A percentile compares a stretch with the other conserved stretches of the same genome.
Conservation (phyloP, 2,888 invertebrate species). For the Lobophora halterata region DNA sequence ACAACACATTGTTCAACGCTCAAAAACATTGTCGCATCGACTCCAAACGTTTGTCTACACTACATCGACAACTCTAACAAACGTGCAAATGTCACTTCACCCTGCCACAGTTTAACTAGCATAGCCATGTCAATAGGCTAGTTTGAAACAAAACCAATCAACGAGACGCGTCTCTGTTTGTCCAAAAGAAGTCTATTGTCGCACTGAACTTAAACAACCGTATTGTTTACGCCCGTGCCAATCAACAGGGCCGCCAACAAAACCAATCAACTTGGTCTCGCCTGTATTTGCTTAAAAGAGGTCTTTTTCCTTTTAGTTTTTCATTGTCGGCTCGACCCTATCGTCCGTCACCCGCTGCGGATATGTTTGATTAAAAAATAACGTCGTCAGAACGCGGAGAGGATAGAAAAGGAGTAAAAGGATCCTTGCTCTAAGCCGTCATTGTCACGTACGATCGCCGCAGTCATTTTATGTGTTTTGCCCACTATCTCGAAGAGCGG, state of each 20-base stretch:
- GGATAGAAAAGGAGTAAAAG: constrained; percentile 71
- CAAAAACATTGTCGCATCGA: constrained; percentile 36
- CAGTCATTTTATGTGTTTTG: constrained; percentile 57
- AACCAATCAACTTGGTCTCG: constrained; percentile 82
- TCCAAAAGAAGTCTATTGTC: constrained; percentile 72
- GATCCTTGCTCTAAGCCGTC: constrained; percentile 66
- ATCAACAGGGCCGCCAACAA: constrained; percentile 80
- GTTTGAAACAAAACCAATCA: constrained; percentile 53
- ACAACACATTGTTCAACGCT: constrained; percentile 44
- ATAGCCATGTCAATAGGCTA: constrained; percentile 40
- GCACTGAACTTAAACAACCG: constrained; percentile 72
- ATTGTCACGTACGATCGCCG: constrained; percentile 64
- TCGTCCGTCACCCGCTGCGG: constrained; percentile 77
- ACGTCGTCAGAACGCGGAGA: constrained; percentile 77
- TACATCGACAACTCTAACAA: no score
- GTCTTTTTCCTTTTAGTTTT: constrained; percentile 76
- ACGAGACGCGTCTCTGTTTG: constrained; percentile 51
- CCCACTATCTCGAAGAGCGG: constrained; percentile 66
- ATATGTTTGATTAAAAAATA: constrained; percentile 83
- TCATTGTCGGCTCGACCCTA: constrained; percentile 74
- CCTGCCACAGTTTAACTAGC: no score
- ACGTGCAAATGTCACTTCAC: constrained; percentile 11
- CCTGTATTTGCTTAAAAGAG: constrained; percentile 78
- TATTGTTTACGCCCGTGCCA: constrained; percentile 78
- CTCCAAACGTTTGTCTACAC: constrained; percentile 25